Evolutionary conservation across 2,888 invertebrate genomes (phyloP).

Genomic region (Perizoma affinitatum): DNA sequence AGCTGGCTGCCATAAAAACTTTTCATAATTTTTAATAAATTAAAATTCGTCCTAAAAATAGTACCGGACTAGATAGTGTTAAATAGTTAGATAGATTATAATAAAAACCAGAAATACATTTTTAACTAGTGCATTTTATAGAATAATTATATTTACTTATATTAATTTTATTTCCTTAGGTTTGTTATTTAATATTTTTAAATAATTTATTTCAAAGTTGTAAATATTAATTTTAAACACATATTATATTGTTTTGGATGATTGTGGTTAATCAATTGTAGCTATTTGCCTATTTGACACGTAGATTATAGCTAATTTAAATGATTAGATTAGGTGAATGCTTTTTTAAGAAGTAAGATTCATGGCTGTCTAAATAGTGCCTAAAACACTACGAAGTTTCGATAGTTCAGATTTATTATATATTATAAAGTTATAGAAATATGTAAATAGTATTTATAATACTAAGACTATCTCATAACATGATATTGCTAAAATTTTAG

Average conservation of each 20-base stretch:
- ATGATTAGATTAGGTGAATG: conserved; percentile 73
- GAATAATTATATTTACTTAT: not conserved
- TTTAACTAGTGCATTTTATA: conserved; percentile 8
- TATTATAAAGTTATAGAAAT: conserved; percentile 59
- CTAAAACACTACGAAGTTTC: conserved; percentile 84
- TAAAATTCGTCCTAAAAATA: not conserved
- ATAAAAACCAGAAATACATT: conserved; percentile 3
- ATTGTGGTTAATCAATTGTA: conserved; percentile 58
- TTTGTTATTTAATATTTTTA: no score
- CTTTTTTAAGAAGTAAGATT: conserved; percentile 82
- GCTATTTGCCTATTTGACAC: conserved; percentile 82
- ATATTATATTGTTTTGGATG: not conserved
- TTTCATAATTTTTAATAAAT: no score
- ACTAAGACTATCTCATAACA: conserved; percentile 22
- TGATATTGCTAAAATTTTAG: not conserved
- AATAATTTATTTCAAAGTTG: no score
- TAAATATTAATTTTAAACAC: conserved; percentile 14
- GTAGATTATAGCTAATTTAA: conserved; percentile 69
- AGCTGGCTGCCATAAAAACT: not conserved
- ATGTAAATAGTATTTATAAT: conserved; percentile 65
- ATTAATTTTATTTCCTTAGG: no score
- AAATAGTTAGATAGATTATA: conserved; percentile 4
- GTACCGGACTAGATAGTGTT: conserved; percentile 1
- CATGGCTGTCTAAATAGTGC: conserved; percentile 85
- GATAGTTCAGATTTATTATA: conserved; percentile 81